phyloP scores from a whole-genome alignment of 2,113 vertebrate genomes.

The Rhynchopsitta pachyrhyncha region DNA sequence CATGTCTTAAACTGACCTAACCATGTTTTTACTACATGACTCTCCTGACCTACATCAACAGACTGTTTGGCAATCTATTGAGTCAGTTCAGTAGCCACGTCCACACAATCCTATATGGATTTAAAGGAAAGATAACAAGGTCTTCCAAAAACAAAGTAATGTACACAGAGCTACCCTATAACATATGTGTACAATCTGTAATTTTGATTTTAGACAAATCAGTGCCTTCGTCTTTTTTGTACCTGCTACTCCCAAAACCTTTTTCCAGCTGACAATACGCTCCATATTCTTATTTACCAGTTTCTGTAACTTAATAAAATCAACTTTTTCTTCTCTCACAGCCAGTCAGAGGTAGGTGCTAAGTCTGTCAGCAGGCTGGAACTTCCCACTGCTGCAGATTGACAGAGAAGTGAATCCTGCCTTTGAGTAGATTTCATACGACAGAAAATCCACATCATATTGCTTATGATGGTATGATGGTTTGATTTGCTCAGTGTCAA shows the following conservation, averaged over 20 bases:
- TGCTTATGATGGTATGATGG: background rate
- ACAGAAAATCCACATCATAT: background rate
- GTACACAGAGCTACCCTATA: background rate
- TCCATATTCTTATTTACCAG: background rate
- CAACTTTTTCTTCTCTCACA: background rate
- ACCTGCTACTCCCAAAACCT: background rate
- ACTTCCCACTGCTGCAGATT: background rate
- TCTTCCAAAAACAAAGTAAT: background rate
- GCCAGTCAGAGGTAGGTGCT: background rate
- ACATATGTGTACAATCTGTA: rapidly evolving
- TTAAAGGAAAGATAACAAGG: background rate
- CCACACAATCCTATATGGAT: rapidly evolving
- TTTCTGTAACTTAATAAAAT: background rate
- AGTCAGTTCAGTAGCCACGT: background rate
- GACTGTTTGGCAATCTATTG: background rate
- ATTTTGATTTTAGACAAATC: background rate
- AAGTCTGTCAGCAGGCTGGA: background rate
- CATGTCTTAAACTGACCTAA: background rate
- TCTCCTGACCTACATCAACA: background rate
- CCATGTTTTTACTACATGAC: rapidly evolving
- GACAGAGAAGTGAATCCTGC: background rate
- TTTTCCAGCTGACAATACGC: background rate
- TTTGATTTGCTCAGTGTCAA: background rate
- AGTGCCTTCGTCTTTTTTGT: background rate
- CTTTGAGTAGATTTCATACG: background rate